A percentile compares a stretch with the other conserved stretches of the same genome.
phyloP scores from a whole-genome alignment of 2,888 invertebrate species.

The Melanophora roralis region DNA sequence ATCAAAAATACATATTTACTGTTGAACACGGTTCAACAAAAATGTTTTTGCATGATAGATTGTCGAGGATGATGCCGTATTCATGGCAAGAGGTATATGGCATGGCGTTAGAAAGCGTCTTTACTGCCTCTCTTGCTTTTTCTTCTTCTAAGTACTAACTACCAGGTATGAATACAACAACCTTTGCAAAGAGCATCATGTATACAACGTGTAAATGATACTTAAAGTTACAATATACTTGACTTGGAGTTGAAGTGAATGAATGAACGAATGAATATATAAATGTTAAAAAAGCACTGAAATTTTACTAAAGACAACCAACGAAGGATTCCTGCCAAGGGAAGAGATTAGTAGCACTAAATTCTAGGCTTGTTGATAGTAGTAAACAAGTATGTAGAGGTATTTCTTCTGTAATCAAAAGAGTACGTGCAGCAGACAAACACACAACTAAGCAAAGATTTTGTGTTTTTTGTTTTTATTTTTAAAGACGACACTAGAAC shows the following conservation, averaged over 20 bases:
- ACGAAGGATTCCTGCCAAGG: constrained; percentile 28
- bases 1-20: too few species aligned
- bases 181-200: constrained; percentile 15
- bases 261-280: constrained; percentile 12
- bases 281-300: neutral
- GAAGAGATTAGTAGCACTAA: neutral
- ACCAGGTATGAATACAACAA: constrained; percentile 22
- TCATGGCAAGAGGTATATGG: constrained; percentile 31
- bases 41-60: constrained; percentile 38
- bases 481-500: constrained; percentile 32
- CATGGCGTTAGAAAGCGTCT: constrained; percentile 11
- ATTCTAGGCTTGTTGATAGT: constrained; percentile 33
- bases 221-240: constrained; percentile 59
- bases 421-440: neutral
- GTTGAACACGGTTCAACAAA: too few species aligned
- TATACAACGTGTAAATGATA: constrained; percentile 58
- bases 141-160: too few species aligned
- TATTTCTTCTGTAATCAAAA: neutral
- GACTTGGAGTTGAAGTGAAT: constrained; percentile 42
- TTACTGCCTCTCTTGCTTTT: constrained; percentile 4
- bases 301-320: neutral
- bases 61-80: constrained; percentile 17
- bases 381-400: neutral
- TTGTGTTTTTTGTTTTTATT: neutral
- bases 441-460: neutral